A percentile compares a stretch with the other conserved stretches of the same genome.
Conservation (phyloP, 92 coral and sea anemone species). For the Pocillopora meandrina region DNA sequence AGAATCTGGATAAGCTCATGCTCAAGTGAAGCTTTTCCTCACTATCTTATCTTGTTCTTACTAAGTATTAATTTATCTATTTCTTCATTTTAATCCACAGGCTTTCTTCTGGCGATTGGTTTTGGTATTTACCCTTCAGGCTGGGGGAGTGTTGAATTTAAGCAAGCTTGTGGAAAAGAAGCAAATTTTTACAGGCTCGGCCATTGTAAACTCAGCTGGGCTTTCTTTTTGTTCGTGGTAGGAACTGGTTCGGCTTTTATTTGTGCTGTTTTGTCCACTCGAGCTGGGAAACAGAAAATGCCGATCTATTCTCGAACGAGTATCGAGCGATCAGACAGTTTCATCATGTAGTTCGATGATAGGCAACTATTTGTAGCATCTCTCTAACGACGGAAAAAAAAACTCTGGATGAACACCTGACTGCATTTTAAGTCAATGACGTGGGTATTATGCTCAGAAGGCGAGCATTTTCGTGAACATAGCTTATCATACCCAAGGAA, state of each 20-base stretch:
- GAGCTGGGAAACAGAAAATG: constrained; percentile 45
- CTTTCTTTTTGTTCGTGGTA: constrained; percentile 61
- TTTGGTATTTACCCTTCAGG: constrained; percentile 92
- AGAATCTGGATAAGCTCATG: too few relatives aligned
- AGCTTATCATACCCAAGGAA: too few relatives aligned
- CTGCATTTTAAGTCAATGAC: too few relatives aligned
- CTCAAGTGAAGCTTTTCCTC: too few relatives aligned
- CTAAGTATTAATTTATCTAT: neutral
- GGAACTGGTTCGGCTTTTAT: constrained; percentile 71
- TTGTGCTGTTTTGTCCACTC: constrained; percentile 72
- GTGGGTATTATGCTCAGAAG: too few relatives aligned
- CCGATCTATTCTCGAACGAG: constrained; percentile 6
- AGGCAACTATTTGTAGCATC: neutral
- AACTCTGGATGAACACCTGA: neutral
- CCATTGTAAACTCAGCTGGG: constrained; percentile 82
- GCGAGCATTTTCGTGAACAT: too few relatives aligned
- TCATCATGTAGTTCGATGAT: neutral
- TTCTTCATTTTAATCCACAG: constrained; percentile 39
- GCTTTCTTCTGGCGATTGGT: constrained; percentile 73
- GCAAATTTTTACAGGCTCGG: constrained; percentile 77
- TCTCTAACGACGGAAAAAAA: neutral
- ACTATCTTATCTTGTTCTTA: neutral
- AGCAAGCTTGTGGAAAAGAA: constrained; percentile 79
- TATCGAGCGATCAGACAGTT: constrained; percentile 26
- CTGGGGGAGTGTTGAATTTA: constrained; percentile 85